A percentile compares a stretch with the other conserved stretches of the same genome.
Conservation (phyloP, 1,140 invertebrate genomes). For the Luehdorfia chinensis region DNA sequence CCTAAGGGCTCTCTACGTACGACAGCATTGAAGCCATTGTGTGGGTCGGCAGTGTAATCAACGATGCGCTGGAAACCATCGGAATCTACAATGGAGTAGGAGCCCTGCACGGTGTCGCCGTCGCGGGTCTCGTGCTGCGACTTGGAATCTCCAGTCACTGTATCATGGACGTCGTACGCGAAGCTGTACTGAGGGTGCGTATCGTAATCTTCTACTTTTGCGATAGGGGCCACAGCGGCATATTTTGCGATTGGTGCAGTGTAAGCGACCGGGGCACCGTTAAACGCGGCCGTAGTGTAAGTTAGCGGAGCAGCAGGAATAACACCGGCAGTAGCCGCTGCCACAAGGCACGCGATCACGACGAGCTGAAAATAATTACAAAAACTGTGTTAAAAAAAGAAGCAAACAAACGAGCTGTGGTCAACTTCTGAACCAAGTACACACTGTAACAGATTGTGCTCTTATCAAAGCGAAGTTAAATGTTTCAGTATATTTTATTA, state of each 20-base stretch:
- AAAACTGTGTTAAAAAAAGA: no score
- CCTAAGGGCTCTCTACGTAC: constrained; percentile 58
- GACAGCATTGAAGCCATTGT: constrained; percentile 77
- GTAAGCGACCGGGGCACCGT: constrained; percentile 30
- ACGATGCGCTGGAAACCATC: constrained; percentile 82
- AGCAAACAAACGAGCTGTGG: no score
- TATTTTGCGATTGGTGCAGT: constrained; percentile 29
- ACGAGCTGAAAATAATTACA: constrained; percentile 28
- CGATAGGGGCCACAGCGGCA: constrained; percentile 24
- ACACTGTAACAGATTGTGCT: no score
- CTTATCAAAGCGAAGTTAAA: background rate
- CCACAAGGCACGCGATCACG: constrained; percentile 25
- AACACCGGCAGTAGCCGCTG: constrained; percentile 20
- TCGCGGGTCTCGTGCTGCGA: constrained; percentile 80
- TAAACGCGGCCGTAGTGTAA: constrained; percentile 29
- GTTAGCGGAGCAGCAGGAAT: constrained; percentile 29
- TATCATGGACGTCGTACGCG: constrained; percentile 80
- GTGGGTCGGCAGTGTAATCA: constrained; percentile 79
- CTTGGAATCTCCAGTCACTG: constrained; percentile 80
- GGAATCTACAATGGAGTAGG: constrained; percentile 81
- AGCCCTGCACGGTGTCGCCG: constrained; percentile 79
- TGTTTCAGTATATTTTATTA: no score
- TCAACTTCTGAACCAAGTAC: no score
- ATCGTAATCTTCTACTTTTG: constrained; percentile 43
- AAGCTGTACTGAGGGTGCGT: constrained; percentile 80